A percentile compares a stretch with the other conserved stretches of the same genome.
Conservation (phyloP, 2,888 invertebrate species). For the Loripinus fragilis region DNA sequence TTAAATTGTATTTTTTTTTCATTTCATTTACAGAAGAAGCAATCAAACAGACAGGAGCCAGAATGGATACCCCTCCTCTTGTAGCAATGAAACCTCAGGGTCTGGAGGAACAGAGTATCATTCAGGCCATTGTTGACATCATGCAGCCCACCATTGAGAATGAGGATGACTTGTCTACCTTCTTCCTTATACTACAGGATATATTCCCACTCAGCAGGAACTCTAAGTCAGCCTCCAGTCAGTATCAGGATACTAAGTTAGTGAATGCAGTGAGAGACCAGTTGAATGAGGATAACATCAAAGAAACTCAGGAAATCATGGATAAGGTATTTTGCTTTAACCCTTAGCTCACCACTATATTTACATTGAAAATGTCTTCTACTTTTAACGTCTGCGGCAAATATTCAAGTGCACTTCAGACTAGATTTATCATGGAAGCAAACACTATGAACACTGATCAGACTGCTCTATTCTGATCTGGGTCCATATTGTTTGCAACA, state of each 20-base stretch:
- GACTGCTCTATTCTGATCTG: too few species aligned
- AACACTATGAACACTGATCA: too few species aligned
- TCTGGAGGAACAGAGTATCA: conserved; percentile 76
- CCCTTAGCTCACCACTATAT: too few species aligned
- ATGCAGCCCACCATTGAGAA: conserved; percentile 68
- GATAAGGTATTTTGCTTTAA: too few species aligned
- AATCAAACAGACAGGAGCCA: conserved; percentile 42
- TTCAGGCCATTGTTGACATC: conserved; percentile 72
- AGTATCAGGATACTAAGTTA: conserved; percentile 68
- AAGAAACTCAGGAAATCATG: conserved; percentile 69
- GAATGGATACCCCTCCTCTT: conserved; percentile 56
- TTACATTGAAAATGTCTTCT: too few species aligned
- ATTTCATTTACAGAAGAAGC: conserved; percentile 42
- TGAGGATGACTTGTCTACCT: conserved; percentile 68
- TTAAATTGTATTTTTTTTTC: too few species aligned
- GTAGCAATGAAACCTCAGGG: conserved; percentile 54
- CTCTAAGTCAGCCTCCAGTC: conserved; percentile 56
- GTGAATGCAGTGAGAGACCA: conserved; percentile 76
- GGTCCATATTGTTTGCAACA: too few species aligned
- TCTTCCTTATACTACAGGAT: conserved; percentile 73
- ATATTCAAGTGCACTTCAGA: too few species aligned
- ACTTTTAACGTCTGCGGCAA: too few species aligned
- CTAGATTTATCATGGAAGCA: too few species aligned
- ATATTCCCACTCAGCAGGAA: conserved; percentile 76
- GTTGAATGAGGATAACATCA: conserved; percentile 76